Percentiles rank a stretch among this genome's conserved stretches.
Evolutionary conservation across 2,797 vertebrate genomes (phyloP).

Genomic region (Vireo griseus): DNA sequence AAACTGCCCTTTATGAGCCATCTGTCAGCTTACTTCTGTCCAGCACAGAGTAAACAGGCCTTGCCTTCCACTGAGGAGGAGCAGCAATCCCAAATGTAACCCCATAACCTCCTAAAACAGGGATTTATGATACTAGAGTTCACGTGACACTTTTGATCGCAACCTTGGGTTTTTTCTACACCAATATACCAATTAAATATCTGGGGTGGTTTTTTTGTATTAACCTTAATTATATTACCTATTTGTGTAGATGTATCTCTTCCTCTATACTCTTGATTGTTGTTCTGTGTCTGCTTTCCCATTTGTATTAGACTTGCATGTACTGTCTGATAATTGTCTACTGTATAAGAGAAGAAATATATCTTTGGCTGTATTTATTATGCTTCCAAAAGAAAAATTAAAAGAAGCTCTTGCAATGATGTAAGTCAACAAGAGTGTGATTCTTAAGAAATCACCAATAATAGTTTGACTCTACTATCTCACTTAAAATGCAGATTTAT

Average conservation of each 20-base stretch:
- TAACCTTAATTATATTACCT: not conserved
- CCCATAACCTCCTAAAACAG: not conserved
- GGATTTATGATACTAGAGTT: not conserved
- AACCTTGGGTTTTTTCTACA: rapidly evolving
- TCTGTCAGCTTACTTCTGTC: not conserved
- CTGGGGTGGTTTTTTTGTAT: not conserved
- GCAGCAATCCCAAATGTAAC: not conserved
- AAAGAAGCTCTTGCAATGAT: not conserved
- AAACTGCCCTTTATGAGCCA: not conserved
- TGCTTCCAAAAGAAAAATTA: not conserved
- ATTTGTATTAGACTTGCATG: not conserved
- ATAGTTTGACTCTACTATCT: not conserved
- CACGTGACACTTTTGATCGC: not conserved
- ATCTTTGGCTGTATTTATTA: not conserved
- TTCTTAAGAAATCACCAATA: not conserved
- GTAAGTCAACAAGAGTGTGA: not conserved
- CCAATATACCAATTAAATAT: not conserved
- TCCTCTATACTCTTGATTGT: not conserved
- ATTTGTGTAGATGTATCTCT: not conserved
- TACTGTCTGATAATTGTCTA: not conserved
- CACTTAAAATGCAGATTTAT: not conserved
- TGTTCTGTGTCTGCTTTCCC: not conserved
- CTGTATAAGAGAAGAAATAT: not conserved
- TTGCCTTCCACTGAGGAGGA: not conserved
- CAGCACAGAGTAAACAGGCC: not conserved